These are phyloP conservation scores for Siphamia tubifer DNA, from an alignment of 2,113 vertebrate species.

Conservation along the genomic window DNA sequence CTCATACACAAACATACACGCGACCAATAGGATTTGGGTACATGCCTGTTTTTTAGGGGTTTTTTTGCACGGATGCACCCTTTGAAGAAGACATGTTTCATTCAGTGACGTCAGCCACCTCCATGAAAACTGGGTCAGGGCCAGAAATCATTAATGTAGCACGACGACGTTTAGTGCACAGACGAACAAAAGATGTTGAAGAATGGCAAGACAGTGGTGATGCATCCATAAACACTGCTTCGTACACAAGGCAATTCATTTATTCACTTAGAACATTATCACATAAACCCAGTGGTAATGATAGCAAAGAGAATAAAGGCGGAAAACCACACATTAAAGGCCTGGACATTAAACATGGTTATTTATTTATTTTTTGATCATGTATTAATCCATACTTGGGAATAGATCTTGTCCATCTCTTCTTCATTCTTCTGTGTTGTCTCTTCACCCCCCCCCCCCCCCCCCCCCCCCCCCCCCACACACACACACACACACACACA, in stretches of 20 bases:
- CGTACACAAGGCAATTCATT: too few relatives aligned
- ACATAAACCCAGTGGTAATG: too few relatives aligned
- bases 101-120: slow-evolving; percentile 36
- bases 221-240: slow-evolving; percentile 35
- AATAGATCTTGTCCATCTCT: background rate
- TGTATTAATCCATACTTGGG: background rate
- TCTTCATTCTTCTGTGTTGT: background rate
- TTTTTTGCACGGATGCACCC: slow-evolving; percentile 8
- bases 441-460: background rate
- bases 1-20: background rate
- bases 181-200: slow-evolving; percentile 39
- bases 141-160: slow-evolving; percentile 48
- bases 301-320: too few relatives aligned
- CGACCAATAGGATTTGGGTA: background rate
- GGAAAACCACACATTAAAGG: too few relatives aligned
- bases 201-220: slow-evolving; percentile 2
- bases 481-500: too few relatives aligned
- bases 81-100: slow-evolving; percentile 18
- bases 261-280: too few relatives aligned
- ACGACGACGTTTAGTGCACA: slow-evolving; percentile 19
- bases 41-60: background rate
- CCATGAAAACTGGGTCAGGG: slow-evolving; percentile 66
- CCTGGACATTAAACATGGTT: too few relatives aligned
- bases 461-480: too few relatives aligned
- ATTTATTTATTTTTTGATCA: too few relatives aligned